These are phyloP conservation scores for Morelia viridis DNA, from an alignment of 2,797 vertebrate genomes.

Conservation along the genomic window DNA sequence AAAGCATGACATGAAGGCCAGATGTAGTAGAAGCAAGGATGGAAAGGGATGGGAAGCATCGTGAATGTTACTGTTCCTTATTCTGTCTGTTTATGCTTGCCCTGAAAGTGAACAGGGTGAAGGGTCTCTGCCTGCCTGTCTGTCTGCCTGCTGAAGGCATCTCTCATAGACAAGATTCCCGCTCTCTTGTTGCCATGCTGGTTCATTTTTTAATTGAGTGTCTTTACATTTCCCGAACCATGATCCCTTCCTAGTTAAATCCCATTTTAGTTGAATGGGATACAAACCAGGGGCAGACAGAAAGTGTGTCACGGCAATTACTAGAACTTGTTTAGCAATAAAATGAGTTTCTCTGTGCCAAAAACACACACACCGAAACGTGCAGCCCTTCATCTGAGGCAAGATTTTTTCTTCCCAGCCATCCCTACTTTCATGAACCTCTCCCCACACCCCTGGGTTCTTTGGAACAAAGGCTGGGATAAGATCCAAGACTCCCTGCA, in stretches of 20 bases:
- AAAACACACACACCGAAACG: background rate
- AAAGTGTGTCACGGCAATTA: background rate
- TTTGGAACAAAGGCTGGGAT: background rate
- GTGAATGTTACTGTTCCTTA: no score
- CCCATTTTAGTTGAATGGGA: background rate
- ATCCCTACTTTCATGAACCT: background rate
- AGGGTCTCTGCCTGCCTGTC: no score
- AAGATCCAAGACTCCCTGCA: background rate
- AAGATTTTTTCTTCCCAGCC: background rate
- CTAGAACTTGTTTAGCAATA: background rate
- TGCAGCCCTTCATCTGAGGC: background rate
- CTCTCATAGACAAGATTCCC: no score
- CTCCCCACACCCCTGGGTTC: background rate
- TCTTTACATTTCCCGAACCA: background rate
- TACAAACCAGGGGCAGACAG: background rate
- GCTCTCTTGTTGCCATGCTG: background rate
- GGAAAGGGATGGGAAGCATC: no score
- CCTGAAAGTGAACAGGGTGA: no score
- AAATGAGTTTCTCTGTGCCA: background rate
- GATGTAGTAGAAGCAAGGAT: no score
- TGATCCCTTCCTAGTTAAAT: background rate
- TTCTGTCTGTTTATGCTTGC: no score
- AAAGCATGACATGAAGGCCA: no score
- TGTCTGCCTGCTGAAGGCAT: background rate
- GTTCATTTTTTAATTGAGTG: background rate